Percentiles rank a stretch among this genome's conserved stretches.
These are phyloP conservation scores for Scaptomyza pallida DNA, from an alignment of 1,140 invertebrate genomes.

Conservation along the genomic window DNA sequence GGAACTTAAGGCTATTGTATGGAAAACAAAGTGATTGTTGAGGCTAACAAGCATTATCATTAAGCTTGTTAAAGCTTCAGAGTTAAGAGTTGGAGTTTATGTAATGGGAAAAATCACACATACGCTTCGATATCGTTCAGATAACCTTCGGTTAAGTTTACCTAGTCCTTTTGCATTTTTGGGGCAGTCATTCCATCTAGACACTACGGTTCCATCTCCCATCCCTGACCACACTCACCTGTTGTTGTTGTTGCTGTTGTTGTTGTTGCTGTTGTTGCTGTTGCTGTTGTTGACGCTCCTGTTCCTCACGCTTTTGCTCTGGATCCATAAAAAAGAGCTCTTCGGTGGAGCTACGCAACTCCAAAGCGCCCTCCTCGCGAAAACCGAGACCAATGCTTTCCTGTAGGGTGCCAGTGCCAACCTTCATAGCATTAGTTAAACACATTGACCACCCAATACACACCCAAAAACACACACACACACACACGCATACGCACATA, in stretches of 20 bases:
- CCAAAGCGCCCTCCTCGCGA: conserved; percentile 91
- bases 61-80: too few species aligned
- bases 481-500: conserved; percentile 35
- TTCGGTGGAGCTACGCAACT: conserved; percentile 93
- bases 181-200: background rate
- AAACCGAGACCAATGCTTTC: conserved; percentile 86
- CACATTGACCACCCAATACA: conserved; percentile 69
- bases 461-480: conserved; percentile 17
- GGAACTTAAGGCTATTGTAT: too few species aligned
- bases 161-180: background rate
- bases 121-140: too few species aligned
- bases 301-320: conserved; percentile 85
- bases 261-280: conserved; percentile 46
- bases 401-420: conserved; percentile 84
- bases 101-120: too few species aligned
- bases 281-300: conserved; percentile 74
- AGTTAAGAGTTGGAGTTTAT: too few species aligned
- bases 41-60: too few species aligned
- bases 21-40: too few species aligned
- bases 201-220: background rate
- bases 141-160: too few species aligned
- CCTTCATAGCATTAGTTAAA: conserved; percentile 79
- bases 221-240: conserved; percentile 47
- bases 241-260: conserved; percentile 60
- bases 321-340: conserved; percentile 92